Evolutionary conservation across 2,888 invertebrate species (phyloP), one percentile per base, ranked within the genome.

Genomic region (Julus scandinavius): DNA sequence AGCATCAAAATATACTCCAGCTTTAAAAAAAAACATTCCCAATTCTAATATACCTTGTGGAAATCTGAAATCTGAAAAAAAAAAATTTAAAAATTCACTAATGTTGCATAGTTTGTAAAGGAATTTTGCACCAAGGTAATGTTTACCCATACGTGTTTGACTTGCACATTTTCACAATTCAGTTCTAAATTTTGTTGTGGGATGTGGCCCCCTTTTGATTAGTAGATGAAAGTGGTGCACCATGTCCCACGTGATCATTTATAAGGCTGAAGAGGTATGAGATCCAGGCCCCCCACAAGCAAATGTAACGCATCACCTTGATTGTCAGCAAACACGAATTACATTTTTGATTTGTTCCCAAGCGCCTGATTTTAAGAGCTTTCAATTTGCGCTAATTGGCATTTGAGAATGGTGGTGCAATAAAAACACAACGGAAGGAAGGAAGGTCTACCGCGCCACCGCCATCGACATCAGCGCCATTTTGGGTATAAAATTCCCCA

Each of bases 321-420:
- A 63, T n/a, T 63, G 63, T 63, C 63, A 63, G 63, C 63, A 63
- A 63, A 63, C 63, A 63, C n/a, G 63, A 63, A 63, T 63, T 63
- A 63, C 20, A 63, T 63, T 63, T 63, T 63, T 63, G 63, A 63
- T 63, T 63, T 63, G 63, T 63, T 63, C 63, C 63, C 63, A 6
- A 63, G 63, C 63, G 63, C 63, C 63, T 63, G 63, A 63, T 20
- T 63, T 63, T 63, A 20, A 63, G 63, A 63, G 63, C 63, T 63
- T 63, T 63, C 63, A 63, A 63, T 63, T 63, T 63, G 63, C 20
- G 63, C 63, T 63, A 63, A 63, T 63, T 63, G 63, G 63, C 63
- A 63, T 63, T 63, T 63, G 63, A 9, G 63, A 20, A 63, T 63
- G 63, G 63, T 63, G 63, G 63, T 20, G 63, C 20, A n/a, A 63